Percentiles rank a stretch among this genome's conserved stretches.
Evolutionary conservation across 2,888 invertebrate genomes (phyloP).

Genomic region (Melikaiella ostensackeni): DNA sequence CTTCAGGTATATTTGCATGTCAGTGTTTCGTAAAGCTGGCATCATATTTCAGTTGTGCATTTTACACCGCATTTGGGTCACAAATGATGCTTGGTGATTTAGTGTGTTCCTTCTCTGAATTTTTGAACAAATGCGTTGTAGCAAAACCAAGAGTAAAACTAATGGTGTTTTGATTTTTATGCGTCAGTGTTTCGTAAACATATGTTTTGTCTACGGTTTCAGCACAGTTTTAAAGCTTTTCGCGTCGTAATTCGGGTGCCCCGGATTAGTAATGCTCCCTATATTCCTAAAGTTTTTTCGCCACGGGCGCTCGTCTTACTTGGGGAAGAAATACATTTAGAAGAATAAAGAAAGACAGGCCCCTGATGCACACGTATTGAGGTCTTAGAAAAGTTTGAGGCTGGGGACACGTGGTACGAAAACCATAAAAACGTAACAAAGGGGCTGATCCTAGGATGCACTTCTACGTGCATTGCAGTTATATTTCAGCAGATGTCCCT

Average conservation of each 20-base stretch:
- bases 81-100: not conserved
- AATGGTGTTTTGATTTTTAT: not conserved
- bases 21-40: no score
- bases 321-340: conserved; percentile 12
- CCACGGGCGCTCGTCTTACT: not conserved
- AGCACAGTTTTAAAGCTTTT: not conserved
- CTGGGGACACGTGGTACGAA: conserved; percentile 25
- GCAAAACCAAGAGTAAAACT: not conserved
- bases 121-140: not conserved
- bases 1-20: no score
- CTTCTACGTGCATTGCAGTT: not conserved
- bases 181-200: not conserved
- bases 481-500: conserved; percentile 24
- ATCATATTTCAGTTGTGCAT: no score
- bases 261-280: not conserved
- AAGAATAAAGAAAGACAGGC: conserved; percentile 33
- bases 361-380: conserved; percentile 25
- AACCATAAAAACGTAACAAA: conserved; percentile 34
- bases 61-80: no score
- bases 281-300: not conserved
- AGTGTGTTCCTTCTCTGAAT: not conserved
- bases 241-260: not conserved
- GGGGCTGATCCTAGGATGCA: conserved; percentile 25
- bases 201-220: not conserved
- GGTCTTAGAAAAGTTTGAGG: conserved; percentile 29